Base-by-base conservation (phyloP, 2,888 invertebrate species). In the Stegana nigrithorax region DNA sequence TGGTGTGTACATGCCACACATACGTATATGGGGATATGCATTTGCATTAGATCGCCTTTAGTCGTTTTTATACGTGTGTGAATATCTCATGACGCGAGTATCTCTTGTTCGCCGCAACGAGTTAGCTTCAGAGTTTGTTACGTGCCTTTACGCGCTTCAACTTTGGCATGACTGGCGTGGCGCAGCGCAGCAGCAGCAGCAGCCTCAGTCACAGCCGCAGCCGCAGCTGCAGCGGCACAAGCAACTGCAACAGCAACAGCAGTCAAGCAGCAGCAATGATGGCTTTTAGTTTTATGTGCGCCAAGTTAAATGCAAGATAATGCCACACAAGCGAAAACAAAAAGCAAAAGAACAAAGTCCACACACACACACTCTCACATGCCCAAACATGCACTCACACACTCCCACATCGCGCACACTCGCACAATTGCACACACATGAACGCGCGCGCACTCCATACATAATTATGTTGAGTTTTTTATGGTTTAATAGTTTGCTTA, bases 401-500 rank as follows among this genome's bases (percentile, higher is more conserved):
- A 51, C 12, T 8, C 14, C 12, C 51, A 51, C 4, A 55, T 29
- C 12, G 19, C 1, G 5, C 17, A 6, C 42, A 42, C 17, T 7
- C 7, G 14, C 17, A 42, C 7, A 60, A 47, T 51, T 29, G 51
- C 29, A 56, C 51, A 25, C 26, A 45, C 45, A 53, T 50, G 55
- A 58, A 59, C 58, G 39, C 60, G 23, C 25, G n/a, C 25, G 8
- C n/a, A 32, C 50, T 50, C 23, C 26, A 26, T 50, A 50, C 26
- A 50, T 50, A 50, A 50, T 50, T 50, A 50, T 14, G 26, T 25
- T 12, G 50, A 50, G 59, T 62, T 62, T 69, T 75, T 75, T 65
- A 67, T 70, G 71, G 68, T 73, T 75, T 73, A 73, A 71, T 72
- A 73, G 73, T 68, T 71, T 67, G 59, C 64, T 62, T 68, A 67